Base-by-base conservation (phyloP, 2,797 vertebrate genomes). In the Spinus olivaceus region DNA sequence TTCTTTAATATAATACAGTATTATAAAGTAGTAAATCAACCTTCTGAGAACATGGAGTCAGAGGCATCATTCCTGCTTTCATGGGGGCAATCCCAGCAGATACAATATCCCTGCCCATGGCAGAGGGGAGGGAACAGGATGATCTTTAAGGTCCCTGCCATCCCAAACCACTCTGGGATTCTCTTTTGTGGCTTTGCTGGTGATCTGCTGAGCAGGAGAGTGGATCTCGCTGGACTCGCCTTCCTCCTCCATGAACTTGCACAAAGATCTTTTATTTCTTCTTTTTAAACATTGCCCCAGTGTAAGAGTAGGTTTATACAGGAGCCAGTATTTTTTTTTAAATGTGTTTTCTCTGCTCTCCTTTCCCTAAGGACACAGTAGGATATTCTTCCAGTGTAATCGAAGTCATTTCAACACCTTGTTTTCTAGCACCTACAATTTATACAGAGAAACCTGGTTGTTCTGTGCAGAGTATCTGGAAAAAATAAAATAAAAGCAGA, bases 321-420 rank as follows among this genome's bases (percentile, higher is more conserved):
- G 84, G 72, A 94, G 46, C 67, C 32, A 23, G 35, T 51, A 47
- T 5, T 2, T 8, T 25, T 25, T 30, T 74, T 20, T 0, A 0
- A 46, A 57, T 5, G 25, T 72, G 63, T 93, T 93, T 93, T 84
- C 50, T 92, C 59, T 84, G 63, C 49, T 86, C 53, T 60, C 69
- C 57, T 83, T 81, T 89, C 87, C 91, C 87, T 47, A 51, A 92
- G 94, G 96, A 94, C 9, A 14, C 73, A 41, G 86, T 32, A 10
- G 66, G 91, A 71, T 79, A 54, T 70, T 90, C 81, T 83, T 78
- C 60, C 66, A 33, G 63, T 73, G 73, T 88, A 69, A 81, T 81
- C n/a, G 10, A 70, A 94, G 80, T 65, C 56, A 64, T 88, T 90
- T 90, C 92, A 88, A 86, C 88, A 84, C 86, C 86, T 95, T 95